phyloP scores from a whole-genome alignment of 2,797 vertebrate genomes.

The Heliangelus exortis region DNA sequence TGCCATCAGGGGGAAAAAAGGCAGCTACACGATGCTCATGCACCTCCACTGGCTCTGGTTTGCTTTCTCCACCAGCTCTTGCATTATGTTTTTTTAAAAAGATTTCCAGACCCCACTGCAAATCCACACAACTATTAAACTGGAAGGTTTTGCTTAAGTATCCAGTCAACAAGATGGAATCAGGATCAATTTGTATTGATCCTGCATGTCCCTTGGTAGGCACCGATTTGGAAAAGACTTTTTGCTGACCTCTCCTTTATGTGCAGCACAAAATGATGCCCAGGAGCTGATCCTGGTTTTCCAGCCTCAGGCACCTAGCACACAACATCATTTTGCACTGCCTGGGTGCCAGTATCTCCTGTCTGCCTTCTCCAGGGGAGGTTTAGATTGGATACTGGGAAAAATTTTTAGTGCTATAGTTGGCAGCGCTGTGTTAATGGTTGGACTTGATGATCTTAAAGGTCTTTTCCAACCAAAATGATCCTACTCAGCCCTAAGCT shows the following conservation, averaged over 20 bases:
- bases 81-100: background rate
- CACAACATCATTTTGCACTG: accelerated
- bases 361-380: background rate
- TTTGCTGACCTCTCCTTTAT: background rate
- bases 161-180: background rate
- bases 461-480: too few relatives aligned
- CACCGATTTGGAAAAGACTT: background rate
- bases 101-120: background rate
- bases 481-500: background rate
- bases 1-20: background rate
- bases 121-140: background rate
- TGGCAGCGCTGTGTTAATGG: too few relatives aligned
- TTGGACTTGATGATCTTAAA: too few relatives aligned
- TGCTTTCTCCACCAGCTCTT: background rate
- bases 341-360: accelerated
- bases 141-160: background rate
- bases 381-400: too few relatives aligned
- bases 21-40: background rate
- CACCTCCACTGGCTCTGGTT: background rate
- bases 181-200: background rate
- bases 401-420: too few relatives aligned
- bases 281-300: background rate
- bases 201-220: background rate
- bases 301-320: background rate
- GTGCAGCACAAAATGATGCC: background rate